Conservation (phyloP, 2,797 vertebrate genomes). For the Anas georgica region DNA sequence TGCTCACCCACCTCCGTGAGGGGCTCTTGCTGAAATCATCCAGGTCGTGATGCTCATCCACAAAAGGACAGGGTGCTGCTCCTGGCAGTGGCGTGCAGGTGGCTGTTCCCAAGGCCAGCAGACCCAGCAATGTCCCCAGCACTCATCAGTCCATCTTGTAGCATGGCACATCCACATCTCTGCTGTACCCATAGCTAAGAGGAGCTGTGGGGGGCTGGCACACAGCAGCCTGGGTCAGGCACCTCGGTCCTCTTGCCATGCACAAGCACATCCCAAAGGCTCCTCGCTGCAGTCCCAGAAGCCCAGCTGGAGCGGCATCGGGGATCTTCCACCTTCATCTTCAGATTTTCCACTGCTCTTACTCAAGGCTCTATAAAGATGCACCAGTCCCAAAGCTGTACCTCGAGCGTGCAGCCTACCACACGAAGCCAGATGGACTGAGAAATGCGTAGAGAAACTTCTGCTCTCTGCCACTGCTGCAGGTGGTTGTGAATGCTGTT, state of each 20-base stretch:
- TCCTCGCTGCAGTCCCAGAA: neutral
- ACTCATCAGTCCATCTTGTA: neutral
- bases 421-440: neutral
- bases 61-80: neutral
- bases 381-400: neutral
- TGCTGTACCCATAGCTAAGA: neutral
- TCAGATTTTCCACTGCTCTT: neutral
- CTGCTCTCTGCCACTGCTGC: neutral
- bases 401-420: fast-evolving
- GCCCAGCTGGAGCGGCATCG: neutral
- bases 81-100: neutral
- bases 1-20: neutral
- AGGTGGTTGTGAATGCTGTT: neutral
- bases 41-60: neutral
- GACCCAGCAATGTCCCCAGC: neutral
- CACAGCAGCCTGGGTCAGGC: neutral
- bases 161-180: neutral
- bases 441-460: neutral
- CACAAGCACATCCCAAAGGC: neutral
- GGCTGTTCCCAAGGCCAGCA: neutral
- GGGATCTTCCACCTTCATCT: neutral
- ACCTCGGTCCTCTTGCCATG: neutral
- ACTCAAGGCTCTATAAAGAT: neutral
- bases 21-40: neutral
- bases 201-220: neutral